These are phyloP conservation scores for Crepidodera aurea DNA, from an alignment of 2,888 invertebrate species.

Conservation along the genomic window DNA sequence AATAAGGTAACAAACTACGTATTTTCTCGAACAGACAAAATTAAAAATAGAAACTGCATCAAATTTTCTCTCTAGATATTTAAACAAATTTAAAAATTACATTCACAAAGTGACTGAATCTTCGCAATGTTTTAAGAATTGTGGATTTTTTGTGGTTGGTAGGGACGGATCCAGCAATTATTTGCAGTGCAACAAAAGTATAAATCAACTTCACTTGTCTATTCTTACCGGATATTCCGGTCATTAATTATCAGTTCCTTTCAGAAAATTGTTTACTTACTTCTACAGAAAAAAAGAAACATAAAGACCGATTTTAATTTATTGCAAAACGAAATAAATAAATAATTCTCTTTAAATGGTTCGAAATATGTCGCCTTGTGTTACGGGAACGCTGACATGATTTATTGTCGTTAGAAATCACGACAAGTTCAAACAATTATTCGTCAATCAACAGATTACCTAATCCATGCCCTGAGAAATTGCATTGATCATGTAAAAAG, in stretches of 20 bases:
- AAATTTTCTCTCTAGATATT: no score
- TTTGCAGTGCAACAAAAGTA: background rate
- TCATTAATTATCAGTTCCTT: no score
- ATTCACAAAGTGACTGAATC: no score
- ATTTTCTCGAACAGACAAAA: no score
- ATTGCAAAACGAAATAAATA: slow-evolving; percentile 26
- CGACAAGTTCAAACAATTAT: slow-evolving; percentile 41
- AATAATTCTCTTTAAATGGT: slow-evolving; percentile 44
- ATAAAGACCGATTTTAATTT: background rate
- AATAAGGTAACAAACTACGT: no score
- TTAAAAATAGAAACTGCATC: no score
- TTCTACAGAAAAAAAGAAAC: background rate
- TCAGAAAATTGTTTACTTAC: background rate
- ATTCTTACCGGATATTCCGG: no score
- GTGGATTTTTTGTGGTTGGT: no score
- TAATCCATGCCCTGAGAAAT: slow-evolving; percentile 35
- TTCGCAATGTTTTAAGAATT: no score
- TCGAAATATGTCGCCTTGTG: slow-evolving; percentile 39
- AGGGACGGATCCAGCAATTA: no score
- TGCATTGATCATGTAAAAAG: slow-evolving; percentile 36
- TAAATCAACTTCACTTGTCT: background rate
- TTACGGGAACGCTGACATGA: slow-evolving; percentile 47
- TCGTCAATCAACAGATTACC: slow-evolving; percentile 38
- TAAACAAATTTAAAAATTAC: no score
- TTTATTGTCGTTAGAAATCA: slow-evolving; percentile 42